Conservation (phyloP, 1,140 invertebrate species). For the Branchinecta lynchi region DNA sequence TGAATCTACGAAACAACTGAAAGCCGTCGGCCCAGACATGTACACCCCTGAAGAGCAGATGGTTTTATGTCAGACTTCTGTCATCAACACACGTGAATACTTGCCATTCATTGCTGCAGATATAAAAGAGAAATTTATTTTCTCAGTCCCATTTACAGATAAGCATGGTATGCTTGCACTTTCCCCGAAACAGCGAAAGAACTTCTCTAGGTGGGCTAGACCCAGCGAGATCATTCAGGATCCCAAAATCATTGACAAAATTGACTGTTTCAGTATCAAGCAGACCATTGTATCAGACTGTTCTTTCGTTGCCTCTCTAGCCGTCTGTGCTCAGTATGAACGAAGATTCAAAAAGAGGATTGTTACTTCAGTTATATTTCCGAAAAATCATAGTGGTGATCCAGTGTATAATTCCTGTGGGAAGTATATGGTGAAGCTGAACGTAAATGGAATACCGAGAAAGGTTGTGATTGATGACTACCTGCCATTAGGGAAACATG, state of each 20-base stretch:
- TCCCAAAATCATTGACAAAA: slow-evolving; percentile 61
- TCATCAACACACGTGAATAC: slow-evolving; percentile 78
- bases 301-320: slow-evolving; percentile 91
- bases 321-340: slow-evolving; percentile 85
- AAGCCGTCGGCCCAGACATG: slow-evolving; percentile 41
- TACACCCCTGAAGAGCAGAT: slow-evolving; percentile 75
- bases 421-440: slow-evolving; percentile 92
- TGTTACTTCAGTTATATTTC: slow-evolving; percentile 88
- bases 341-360: slow-evolving; percentile 68
- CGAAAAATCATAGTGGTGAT: slow-evolving; percentile 62
- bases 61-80: slow-evolving; percentile 63
- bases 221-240: slow-evolving; percentile 67
- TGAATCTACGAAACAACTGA: slow-evolving; percentile 39
- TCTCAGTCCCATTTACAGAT: slow-evolving; percentile 43
- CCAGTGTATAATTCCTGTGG: slow-evolving; percentile 88
- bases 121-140: slow-evolving; percentile 55
- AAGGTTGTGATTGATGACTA: slow-evolving; percentile 90
- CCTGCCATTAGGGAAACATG: slow-evolving; percentile 62
- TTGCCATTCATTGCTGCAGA: slow-evolving; percentile 86
- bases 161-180: slow-evolving; percentile 53
- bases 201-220: slow-evolving; percentile 61
- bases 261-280: slow-evolving; percentile 84
- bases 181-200: slow-evolving; percentile 65
- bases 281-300: slow-evolving; percentile 92
- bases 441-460: slow-evolving; percentile 78